phyloP scores from a whole-genome alignment of 2,797 vertebrate genomes.

The Setipinna tenuifilis region DNA sequence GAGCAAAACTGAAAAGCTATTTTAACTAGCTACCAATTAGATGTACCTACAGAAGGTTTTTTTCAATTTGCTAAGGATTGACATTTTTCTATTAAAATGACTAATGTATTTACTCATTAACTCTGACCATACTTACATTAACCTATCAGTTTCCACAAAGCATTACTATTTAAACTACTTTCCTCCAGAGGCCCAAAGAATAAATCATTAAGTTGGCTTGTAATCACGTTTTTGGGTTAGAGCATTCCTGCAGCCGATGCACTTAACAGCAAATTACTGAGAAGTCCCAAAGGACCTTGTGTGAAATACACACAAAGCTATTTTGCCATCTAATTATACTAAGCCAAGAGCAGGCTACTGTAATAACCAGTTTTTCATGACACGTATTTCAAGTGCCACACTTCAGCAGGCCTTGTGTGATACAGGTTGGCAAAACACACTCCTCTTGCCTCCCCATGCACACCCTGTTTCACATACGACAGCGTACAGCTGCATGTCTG shows the following conservation, averaged over 20 bases:
- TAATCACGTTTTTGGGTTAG: neutral
- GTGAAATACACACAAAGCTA: neutral
- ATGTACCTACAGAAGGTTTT: neutral
- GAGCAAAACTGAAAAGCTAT: too few relatives aligned
- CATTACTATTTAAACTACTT: neutral
- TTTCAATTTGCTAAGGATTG: neutral
- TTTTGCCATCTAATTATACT: neutral
- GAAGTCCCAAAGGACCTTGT: neutral
- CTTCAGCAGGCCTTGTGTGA: neutral
- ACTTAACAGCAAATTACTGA: neutral
- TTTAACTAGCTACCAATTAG: neutral
- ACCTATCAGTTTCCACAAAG: neutral
- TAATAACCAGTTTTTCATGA: neutral
- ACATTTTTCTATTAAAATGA: neutral
- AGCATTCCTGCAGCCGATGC: neutral
- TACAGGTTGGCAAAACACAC: neutral
- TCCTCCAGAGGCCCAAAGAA: neutral
- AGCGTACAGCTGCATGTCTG: neutral
- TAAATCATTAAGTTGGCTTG: neutral
- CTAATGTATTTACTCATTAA: too few relatives aligned
- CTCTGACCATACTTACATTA: neutral
- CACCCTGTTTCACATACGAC: constrained; percentile 9
- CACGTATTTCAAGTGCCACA: neutral
- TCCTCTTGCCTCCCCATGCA: neutral
- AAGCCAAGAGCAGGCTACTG: neutral